phyloP scores from a whole-genome alignment of 2,113 vertebrate species.

The Menura novaehollandiae region DNA sequence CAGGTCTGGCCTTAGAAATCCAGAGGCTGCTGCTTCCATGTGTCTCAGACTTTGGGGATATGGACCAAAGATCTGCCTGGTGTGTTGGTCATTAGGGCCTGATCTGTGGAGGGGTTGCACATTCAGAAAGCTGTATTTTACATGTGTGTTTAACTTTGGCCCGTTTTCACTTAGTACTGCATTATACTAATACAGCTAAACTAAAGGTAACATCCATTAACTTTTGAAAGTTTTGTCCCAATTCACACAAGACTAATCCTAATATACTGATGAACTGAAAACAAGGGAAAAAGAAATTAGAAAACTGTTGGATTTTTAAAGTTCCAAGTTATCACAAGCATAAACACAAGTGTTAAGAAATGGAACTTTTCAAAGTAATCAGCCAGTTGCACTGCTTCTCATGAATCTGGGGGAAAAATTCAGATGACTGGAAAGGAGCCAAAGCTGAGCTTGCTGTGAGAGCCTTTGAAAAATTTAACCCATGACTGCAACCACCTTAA shows the following conservation, averaged over 20 bases:
- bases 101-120: not conserved
- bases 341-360: not conserved
- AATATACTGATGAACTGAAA: not conserved
- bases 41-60: fast-evolving
- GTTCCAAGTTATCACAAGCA: not conserved
- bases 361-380: not conserved
- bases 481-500: not conserved
- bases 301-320: not conserved
- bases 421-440: not conserved
- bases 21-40: not conserved
- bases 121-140: not conserved
- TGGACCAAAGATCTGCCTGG: not conserved
- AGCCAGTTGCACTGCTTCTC: not conserved
- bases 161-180: not conserved
- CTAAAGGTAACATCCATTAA: not conserved
- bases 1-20: not conserved
- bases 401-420: not conserved
- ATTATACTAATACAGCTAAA: not conserved
- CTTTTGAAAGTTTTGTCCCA: not conserved
- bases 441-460: not conserved
- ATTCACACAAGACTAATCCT: not conserved
- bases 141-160: not conserved
- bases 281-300: not conserved
- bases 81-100: not conserved
- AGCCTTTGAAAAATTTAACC: not conserved